These are phyloP conservation scores for Cheilosia vulpina DNA, from an alignment of 2,888 invertebrate genomes.

Conservation along the genomic window DNA sequence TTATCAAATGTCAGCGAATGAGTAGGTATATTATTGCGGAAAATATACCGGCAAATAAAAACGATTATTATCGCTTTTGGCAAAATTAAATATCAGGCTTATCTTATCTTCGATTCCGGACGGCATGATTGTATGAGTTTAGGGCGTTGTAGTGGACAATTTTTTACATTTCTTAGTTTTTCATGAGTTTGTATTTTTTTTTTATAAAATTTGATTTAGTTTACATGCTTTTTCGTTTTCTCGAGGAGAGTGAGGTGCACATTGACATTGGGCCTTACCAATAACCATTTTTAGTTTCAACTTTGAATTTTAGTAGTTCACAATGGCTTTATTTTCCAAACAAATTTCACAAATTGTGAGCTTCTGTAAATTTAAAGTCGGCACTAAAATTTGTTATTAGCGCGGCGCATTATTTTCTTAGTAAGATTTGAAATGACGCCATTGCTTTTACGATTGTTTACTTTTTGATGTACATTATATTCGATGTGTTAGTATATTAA, in stretches of 20 bases:
- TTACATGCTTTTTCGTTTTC: neutral
- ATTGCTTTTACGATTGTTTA: neutral
- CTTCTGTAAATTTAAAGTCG: no score
- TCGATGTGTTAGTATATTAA: no score
- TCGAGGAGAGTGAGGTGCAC: no score
- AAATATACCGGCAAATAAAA: conserved; percentile 55
- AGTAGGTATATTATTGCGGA: conserved; percentile 28
- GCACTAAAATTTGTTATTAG: no score
- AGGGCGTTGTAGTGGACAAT: neutral
- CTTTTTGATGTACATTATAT: no score
- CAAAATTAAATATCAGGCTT: conserved; percentile 49
- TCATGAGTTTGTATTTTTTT: neutral
- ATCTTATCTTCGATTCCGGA: conserved; percentile 52
- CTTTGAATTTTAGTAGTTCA: no score
- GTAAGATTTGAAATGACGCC: neutral
- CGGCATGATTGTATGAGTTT: conserved; percentile 23
- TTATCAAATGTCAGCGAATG: conserved; percentile 6
- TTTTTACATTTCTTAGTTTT: neutral
- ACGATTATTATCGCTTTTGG: conserved; percentile 25
- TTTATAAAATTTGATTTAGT: neutral
- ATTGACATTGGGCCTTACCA: no score
- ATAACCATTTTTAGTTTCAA: no score
- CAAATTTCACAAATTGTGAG: no score
- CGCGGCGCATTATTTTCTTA: no score
- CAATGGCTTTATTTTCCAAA: no score